These are phyloP conservation scores for Heliconius erato DNA, from an alignment of 2,888 invertebrate genomes.

Conservation along the genomic window DNA sequence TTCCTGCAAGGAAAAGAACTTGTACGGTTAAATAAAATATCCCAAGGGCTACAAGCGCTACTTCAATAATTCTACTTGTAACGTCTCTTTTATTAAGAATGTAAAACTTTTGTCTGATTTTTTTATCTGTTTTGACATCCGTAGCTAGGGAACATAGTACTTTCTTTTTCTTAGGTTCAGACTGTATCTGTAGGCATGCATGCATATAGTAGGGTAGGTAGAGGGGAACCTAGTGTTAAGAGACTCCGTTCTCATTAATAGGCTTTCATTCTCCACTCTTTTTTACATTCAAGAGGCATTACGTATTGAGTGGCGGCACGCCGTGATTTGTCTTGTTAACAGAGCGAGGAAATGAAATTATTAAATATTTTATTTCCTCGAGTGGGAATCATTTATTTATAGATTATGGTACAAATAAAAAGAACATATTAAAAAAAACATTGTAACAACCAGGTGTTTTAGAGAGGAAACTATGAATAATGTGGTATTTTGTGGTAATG, in stretches of 20 bases:
- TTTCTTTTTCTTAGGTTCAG: not conserved
- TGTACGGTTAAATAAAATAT: slow-evolving; percentile 4
- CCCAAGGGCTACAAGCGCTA: not conserved
- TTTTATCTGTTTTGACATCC: not conserved
- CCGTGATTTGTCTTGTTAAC: no score
- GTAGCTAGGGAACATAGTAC: not conserved
- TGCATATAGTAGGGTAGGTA: not conserved
- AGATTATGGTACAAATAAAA: no score
- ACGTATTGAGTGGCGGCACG: not conserved
- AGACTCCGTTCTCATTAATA: not conserved
- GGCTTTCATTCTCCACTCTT: not conserved
- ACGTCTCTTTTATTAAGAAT: not conserved
- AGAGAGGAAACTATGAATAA: no score
- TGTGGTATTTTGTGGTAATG: no score
- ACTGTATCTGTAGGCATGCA: not conserved
- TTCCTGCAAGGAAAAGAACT: not conserved
- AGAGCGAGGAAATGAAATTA: no score
- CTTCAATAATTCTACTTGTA: not conserved
- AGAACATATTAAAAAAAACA: no score
- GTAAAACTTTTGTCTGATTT: not conserved
- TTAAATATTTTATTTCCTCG: no score
- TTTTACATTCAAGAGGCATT: not conserved
- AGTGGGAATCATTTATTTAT: no score
- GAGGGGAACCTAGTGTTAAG: not conserved
- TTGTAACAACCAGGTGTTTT: no score